These are phyloP conservation scores for Telenomus remus DNA, from an alignment of 1,140 invertebrate species.

Conservation along the genomic window DNA sequence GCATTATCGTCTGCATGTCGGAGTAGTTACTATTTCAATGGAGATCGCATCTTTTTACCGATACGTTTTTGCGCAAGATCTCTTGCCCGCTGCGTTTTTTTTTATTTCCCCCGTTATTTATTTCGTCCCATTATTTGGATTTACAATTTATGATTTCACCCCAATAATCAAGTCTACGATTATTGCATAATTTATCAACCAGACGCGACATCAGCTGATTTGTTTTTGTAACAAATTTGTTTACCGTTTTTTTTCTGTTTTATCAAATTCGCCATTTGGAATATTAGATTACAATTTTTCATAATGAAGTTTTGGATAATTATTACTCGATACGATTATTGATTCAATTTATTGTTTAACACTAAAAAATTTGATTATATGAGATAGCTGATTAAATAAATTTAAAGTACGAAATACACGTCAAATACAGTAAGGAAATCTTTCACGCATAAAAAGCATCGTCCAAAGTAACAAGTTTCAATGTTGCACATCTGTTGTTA, in stretches of 20 bases:
- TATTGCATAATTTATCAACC: constrained; percentile 35
- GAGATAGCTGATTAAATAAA: too few species aligned
- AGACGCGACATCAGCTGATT: constrained; percentile 15
- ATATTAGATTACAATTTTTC: too few species aligned
- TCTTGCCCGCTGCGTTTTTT: constrained; percentile 1
- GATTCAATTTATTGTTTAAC: too few species aligned
- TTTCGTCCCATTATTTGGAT: constrained; percentile 33
- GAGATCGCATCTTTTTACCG: constrained; percentile 25
- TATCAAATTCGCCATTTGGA: too few species aligned
- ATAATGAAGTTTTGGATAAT: background rate
- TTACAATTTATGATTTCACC: constrained; percentile 26
- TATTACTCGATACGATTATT: too few species aligned
- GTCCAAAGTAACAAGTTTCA: constrained; percentile 36
- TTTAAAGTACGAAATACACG: too few species aligned
- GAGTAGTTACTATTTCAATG: constrained; percentile 67
- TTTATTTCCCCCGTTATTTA: constrained; percentile 12
- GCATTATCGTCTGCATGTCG: constrained; percentile 72
- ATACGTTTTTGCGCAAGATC: too few species aligned
- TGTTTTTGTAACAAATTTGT: too few species aligned
- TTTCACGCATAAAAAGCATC: constrained; percentile 35
- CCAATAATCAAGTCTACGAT: constrained; percentile 39
- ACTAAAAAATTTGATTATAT: too few species aligned
- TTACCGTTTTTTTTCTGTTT: too few species aligned
- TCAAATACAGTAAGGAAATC: too few species aligned
- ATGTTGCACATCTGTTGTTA: constrained; percentile 32